A percentile compares a stretch with the other conserved stretches of the same genome.
Conservation (phyloP, 1,140 invertebrate genomes). For the Drosophila novamexicana region DNA sequence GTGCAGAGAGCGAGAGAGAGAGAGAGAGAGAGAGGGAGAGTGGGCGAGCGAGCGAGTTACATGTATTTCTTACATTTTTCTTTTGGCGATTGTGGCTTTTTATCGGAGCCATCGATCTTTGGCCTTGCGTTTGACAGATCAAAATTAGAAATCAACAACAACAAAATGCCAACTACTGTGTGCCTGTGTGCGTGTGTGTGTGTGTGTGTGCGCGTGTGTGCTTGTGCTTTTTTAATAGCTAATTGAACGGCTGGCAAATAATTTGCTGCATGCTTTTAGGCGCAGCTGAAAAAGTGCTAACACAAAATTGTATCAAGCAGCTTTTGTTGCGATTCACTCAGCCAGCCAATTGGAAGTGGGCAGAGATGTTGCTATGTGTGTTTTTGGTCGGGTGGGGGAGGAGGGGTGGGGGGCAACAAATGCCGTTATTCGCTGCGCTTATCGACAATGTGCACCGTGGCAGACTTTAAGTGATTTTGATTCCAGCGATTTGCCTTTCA, state of each 20-base stretch:
- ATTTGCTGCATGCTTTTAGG: conserved; percentile 49
- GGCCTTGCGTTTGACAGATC: conserved; percentile 78
- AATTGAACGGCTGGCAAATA: conserved; percentile 72
- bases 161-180: conserved; percentile 3
- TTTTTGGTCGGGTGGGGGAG: neutral
- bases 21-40: neutral
- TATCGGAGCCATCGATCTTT: conserved; percentile 81
- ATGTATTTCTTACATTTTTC: conserved; percentile 11
- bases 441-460: conserved; percentile 44
- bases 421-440: conserved; percentile 46
- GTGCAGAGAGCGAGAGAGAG: neutral
- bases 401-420: neutral
- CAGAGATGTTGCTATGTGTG: no score
- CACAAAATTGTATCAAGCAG: conserved; percentile 57
- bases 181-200: conserved; percentile 5
- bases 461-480: conserved; percentile 59
- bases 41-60: neutral
- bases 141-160: conserved; percentile 73
- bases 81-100: conserved; percentile 50
- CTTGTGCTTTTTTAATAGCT: conserved; percentile 44
- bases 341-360: conserved; percentile 38
- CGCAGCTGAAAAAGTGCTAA: conserved; percentile 50
- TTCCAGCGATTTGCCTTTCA: conserved; percentile 67
- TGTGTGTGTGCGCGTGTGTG: neutral
- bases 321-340: conserved; percentile 45